Percentiles rank a stretch among this genome's conserved stretches.
phyloP scores from a whole-genome alignment of 1,140 invertebrate species.

The Ceratosolen fusciceps region DNA sequence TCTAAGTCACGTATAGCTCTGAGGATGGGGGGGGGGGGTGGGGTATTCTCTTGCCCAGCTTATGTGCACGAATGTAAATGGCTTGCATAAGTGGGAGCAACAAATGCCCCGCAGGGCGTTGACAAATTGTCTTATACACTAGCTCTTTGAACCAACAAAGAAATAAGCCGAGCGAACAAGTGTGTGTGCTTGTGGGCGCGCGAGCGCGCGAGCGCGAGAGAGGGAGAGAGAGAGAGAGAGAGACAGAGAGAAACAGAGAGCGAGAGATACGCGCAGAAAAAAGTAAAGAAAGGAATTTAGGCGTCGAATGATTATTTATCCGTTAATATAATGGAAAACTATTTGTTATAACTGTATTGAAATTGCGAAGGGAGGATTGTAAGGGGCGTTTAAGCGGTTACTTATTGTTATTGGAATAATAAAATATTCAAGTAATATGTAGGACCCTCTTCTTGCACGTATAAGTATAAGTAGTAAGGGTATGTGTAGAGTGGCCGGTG shows the following conservation, averaged over 20 bases:
- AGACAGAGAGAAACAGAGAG: not conserved
- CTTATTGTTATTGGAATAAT: too few species aligned
- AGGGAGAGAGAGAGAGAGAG: not conserved
- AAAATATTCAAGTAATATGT: too few species aligned
- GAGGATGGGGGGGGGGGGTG: too few species aligned
- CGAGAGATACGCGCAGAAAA: not conserved
- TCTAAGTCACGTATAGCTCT: too few species aligned
- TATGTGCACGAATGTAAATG: conserved; percentile 33
- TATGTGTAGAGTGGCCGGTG: too few species aligned
- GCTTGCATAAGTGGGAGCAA: conserved; percentile 34
- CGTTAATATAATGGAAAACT: too few species aligned
- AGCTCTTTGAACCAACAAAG: conserved; percentile 35
- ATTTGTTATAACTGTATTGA: too few species aligned
- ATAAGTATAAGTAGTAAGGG: too few species aligned
- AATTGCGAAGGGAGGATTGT: too few species aligned
- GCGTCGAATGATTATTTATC: not conserved
- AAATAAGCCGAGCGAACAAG: not conserved
- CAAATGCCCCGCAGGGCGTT: conserved; percentile 39
- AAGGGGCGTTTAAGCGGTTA: too few species aligned
- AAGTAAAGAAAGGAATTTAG: not conserved
- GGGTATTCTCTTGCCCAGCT: not conserved
- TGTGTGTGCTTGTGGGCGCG: not conserved
- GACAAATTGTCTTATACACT: conserved; percentile 37
- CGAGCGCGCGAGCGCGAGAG: not conserved
- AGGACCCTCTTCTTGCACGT: too few species aligned